phyloP scores from a whole-genome alignment of 2,797 vertebrate species.

The Notamacropus eugenii region DNA sequence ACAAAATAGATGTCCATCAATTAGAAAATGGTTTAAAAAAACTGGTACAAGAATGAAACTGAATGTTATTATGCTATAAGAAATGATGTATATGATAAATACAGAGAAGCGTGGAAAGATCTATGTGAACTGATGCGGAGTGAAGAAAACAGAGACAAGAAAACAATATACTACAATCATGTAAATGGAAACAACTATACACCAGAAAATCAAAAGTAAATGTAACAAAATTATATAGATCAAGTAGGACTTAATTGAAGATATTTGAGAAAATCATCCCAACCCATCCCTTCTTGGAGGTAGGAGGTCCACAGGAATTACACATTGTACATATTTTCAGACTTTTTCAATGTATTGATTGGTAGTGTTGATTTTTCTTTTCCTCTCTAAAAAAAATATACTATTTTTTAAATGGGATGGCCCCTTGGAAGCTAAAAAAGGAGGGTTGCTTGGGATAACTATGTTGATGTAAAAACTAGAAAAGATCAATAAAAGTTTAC shows the following conservation, averaged over 20 bases:
- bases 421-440: neutral
- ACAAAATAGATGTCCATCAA: neutral
- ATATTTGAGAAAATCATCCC: neutral
- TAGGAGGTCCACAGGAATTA: neutral
- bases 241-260: too few relatives aligned
- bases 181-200: neutral
- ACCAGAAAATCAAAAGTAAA: neutral
- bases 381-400: neutral
- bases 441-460: neutral
- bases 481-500: neutral
- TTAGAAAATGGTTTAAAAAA: neutral
- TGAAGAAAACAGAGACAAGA: neutral
- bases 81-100: neutral
- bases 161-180: neutral
- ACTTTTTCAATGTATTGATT: neutral
- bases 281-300: neutral
- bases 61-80: neutral
- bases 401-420: neutral
- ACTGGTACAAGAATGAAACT: neutral
- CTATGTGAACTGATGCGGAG: neutral
- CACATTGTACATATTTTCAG: neutral
- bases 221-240: neutral
- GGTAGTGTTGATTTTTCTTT: neutral
- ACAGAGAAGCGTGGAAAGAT: neutral
- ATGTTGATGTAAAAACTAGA: neutral